Percentiles rank a stretch among this genome's conserved stretches.
Evolutionary conservation across 2,113 vertebrate genomes (phyloP).

Genomic region (Nesogale talazaci): DNA sequence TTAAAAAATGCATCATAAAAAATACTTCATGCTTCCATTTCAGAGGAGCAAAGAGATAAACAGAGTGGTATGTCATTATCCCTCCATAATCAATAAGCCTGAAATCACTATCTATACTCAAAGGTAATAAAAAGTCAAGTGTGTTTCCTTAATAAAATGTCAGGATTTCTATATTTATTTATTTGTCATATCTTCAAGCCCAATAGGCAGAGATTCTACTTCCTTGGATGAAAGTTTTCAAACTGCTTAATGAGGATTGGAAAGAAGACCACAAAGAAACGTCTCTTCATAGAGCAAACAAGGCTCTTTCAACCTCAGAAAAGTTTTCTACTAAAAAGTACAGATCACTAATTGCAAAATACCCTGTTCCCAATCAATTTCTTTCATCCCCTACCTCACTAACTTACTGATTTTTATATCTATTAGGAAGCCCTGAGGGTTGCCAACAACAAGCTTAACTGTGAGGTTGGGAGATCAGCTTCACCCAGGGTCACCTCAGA

Average conservation of each 20-base stretch:
- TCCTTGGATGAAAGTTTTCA: not conserved
- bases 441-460: not conserved
- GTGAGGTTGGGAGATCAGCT: not conserved
- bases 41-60: slow-evolving; percentile 53
- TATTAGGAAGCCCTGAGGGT: not conserved
- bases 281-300: not conserved
- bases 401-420: not conserved
- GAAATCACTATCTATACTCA: slow-evolving; percentile 43
- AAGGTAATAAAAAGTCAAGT: slow-evolving; percentile 23
- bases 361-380: not conserved
- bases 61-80: slow-evolving; percentile 42
- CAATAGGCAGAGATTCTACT: slow-evolving; percentile 15
- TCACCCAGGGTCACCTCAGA: not conserved
- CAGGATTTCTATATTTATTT: slow-evolving; percentile 11
- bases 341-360: not conserved
- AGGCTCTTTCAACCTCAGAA: not conserved
- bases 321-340: not conserved
- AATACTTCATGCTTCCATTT: not conserved
- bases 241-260: not conserved
- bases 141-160: slow-evolving; percentile 38
- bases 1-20: slow-evolving; percentile 7
- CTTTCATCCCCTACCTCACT: not conserved
- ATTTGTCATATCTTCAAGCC: slow-evolving; percentile 36
- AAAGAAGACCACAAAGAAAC: not conserved
- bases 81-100: slow-evolving; percentile 52